Percentiles rank a stretch among this genome's conserved stretches.
These are phyloP conservation scores for Florisuga fusca DNA, from an alignment of 2,797 vertebrate species.

Conservation along the genomic window DNA sequence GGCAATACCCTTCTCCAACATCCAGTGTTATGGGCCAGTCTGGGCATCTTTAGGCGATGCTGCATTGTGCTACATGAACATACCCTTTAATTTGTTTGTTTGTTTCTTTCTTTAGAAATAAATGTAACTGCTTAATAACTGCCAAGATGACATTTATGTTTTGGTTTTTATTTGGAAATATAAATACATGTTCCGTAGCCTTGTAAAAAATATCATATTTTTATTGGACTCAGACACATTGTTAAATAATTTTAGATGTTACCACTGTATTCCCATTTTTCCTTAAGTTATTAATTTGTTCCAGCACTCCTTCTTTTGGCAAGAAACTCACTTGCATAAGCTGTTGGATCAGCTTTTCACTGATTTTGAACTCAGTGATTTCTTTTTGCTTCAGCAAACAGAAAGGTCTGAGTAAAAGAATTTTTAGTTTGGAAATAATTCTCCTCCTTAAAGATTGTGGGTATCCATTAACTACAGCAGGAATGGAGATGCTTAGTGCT, in stretches of 20 bases:
- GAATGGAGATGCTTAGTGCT: neutral
- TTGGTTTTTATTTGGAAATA: neutral
- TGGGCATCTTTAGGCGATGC: neutral
- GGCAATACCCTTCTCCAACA: neutral
- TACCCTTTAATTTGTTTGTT: neutral
- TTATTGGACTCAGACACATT: neutral
- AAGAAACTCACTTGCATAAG: slow-evolving; percentile 59
- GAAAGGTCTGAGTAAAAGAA: slow-evolving; percentile 7
- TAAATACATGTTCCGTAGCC: neutral
- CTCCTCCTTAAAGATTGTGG: neutral
- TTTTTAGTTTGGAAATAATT: slow-evolving; percentile 28
- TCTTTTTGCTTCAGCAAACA: slow-evolving; percentile 26
- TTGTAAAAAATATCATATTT: neutral
- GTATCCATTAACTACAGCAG: neutral
- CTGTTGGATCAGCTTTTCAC: slow-evolving; percentile 48
- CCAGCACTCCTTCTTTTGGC: slow-evolving; percentile 49
- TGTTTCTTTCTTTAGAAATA: neutral
- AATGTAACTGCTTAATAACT: neutral
- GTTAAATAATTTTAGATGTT: slow-evolving; percentile 13
- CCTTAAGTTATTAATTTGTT: slow-evolving; percentile 38
- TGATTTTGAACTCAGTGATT: slow-evolving; percentile 18
- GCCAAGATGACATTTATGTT: neutral
- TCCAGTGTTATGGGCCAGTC: neutral
- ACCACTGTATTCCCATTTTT: neutral
- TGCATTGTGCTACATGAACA: neutral